A percentile compares a stretch with the other conserved stretches of the same genome.
phyloP scores from a whole-genome alignment of 2,113 vertebrate species.

The Osmerus mordax region DNA sequence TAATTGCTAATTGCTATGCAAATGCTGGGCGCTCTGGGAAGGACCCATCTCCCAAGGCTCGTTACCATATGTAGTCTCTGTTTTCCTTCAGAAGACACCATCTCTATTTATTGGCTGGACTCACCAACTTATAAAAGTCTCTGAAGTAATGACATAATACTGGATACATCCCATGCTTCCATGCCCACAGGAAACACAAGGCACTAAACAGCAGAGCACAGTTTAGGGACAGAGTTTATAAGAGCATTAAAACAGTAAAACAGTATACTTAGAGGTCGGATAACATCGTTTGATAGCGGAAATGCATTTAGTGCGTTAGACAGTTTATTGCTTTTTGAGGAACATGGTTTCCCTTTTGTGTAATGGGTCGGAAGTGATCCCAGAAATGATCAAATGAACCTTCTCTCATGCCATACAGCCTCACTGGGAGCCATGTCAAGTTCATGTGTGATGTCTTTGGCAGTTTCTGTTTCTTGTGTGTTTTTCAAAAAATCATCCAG shows the following conservation, averaged over 20 bases:
- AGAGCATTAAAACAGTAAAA: conserved; percentile 3
- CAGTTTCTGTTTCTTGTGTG: too few species aligned
- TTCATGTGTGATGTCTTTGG: too few species aligned
- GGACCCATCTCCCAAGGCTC: conserved; percentile 19
- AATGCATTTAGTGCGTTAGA: background rate
- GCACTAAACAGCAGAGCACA: background rate
- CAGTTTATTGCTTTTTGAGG: background rate
- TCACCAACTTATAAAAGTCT: background rate
- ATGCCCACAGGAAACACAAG: background rate
- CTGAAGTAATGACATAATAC: background rate
- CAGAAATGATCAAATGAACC: too few species aligned
- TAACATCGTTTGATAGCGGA: background rate
- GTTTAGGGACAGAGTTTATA: background rate
- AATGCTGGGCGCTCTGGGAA: conserved; percentile 14
- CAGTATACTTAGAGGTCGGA: background rate
- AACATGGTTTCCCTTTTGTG: background rate
- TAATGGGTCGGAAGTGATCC: background rate
- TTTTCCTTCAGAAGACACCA: background rate
- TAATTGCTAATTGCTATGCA: conserved; percentile 48
- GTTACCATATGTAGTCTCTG: background rate
- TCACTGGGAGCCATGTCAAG: too few species aligned
- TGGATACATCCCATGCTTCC: background rate
- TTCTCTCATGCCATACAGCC: too few species aligned
- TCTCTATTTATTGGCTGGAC: background rate
- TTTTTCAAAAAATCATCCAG: too few species aligned